Base-by-base conservation (phyloP, 2,888 invertebrate species). In the Lacanobia oleracea region DNA sequence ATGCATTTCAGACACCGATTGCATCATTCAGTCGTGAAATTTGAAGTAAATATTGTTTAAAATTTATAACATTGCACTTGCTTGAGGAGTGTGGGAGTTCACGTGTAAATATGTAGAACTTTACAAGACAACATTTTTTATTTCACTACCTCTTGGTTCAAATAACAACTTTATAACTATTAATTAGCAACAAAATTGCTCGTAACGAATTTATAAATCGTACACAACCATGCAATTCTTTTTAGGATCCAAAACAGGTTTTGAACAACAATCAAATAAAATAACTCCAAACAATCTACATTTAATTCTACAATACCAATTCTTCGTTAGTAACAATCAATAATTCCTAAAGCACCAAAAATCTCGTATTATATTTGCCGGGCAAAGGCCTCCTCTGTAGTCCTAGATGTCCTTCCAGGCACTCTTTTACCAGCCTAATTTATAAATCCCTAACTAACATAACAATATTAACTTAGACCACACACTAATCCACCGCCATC, bases 381-480 rank as follows among this genome's bases (percentile, higher is more conserved):
- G 43, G 14, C 43, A 43, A 14, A 43, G 43, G 43, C 4, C 43
- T 14, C 43, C 43, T 12, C 12, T 3, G 27, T 43, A n/a, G n/a
- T n/a, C n/a, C n/a, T n/a, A n/a, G n/a, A n/a, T n/a, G 5, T 23
- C 12, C n/a, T 8, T 8, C 7, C 43, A 12, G 7, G 6, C 10
- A 45, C 3, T 3, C 7, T 27, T 40, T 33, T 14, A 14, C 14
- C 23, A 4, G 10, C 21, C 27, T 7, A 0, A n/a, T 37, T 48
- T 8, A 27, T 18, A 51, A 54, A 21, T 59, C 37, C 10, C 1
- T 73, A 70, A 79, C 59, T 54, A 71, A 56, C 48, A 54, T 12
- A 12, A 16, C 45, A 53, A 56, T 61, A 61, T 79, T 27, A 18
- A 54, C 54, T 79, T 84, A 57, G 33, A 74, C 84, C 84, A 79